phyloP scores from a whole-genome alignment of 2,888 invertebrate genomes.

The Mystacides longicornis region DNA sequence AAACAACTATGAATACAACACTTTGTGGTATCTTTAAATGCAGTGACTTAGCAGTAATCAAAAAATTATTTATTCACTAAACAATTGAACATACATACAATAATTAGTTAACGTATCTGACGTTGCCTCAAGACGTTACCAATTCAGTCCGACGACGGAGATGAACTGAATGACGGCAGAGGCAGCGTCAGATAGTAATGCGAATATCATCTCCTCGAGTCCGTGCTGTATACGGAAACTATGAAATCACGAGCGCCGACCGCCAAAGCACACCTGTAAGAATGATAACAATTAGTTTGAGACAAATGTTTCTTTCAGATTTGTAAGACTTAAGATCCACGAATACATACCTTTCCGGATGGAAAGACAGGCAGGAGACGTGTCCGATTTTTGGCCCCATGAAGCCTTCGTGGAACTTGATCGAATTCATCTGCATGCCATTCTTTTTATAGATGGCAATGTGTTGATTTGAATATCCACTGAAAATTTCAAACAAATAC shows the following conservation, averaged over 20 bases:
- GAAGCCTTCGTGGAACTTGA: conserved; percentile 89
- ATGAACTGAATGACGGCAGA: conserved; percentile 28
- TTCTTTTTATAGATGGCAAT: conserved; percentile 70
- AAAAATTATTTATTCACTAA: neutral
- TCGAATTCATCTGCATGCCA: conserved; percentile 66
- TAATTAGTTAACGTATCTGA: neutral
- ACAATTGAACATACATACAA: neutral
- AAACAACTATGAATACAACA: neutral
- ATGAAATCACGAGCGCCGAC: conserved; percentile 81
- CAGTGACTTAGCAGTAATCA: neutral
- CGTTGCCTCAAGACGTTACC: neutral
- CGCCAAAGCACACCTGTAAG: conserved; percentile 64
- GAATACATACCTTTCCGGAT: conserved; percentile 62
- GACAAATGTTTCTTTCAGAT: neutral
- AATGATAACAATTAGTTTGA: neutral
- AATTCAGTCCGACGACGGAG: conserved; percentile 12
- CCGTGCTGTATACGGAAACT: conserved; percentile 72
- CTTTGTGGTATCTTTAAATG: neutral
- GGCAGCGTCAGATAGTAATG: conserved; percentile 40
- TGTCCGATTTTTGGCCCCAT: conserved; percentile 81
- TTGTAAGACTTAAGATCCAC: too few species aligned
- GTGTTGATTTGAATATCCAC: conserved; percentile 70
- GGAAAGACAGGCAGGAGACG: conserved; percentile 82
- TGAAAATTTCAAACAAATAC: conserved; percentile 37
- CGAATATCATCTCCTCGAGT: conserved; percentile 62